phyloP scores from a whole-genome alignment of 2,113 vertebrate genomes.

The Halcyon senegalensis region DNA sequence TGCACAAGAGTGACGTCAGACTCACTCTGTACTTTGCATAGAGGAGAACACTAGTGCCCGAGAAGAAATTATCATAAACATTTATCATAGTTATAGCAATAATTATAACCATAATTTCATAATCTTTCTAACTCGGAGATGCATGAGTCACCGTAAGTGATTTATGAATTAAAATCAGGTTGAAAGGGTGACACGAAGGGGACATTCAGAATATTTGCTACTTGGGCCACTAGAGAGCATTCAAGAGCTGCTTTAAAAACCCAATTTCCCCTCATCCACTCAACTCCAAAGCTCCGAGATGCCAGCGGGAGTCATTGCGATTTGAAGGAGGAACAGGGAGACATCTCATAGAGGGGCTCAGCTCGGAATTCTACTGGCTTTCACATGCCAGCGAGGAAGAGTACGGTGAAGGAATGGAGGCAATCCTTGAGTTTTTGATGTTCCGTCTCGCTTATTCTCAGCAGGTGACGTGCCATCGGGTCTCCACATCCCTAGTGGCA shows the following conservation, averaged over 20 bases:
- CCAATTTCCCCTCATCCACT: neutral
- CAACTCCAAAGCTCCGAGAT: neutral
- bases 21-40: neutral
- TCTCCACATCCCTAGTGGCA: neutral
- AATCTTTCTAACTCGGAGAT: neutral
- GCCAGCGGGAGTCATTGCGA: fast-evolving
- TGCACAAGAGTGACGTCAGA: neutral
- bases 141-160: neutral
- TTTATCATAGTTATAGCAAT: neutral
- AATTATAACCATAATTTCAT: neutral
- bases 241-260: constrained; percentile 13
- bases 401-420: neutral
- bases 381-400: neutral
- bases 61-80: neutral
- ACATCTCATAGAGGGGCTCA: neutral
- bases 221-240: constrained; percentile 67
- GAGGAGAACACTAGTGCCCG: neutral
- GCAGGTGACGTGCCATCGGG: fast-evolving
- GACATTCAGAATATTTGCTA: neutral
- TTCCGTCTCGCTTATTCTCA: neutral
- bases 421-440: fast-evolving
- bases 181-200: neutral
- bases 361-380: neutral
- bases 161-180: neutral
- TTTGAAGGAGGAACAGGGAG: neutral